These are phyloP conservation scores for Chrysina gloriosa DNA, from an alignment of 2,888 invertebrate species.

Conservation along the genomic window DNA sequence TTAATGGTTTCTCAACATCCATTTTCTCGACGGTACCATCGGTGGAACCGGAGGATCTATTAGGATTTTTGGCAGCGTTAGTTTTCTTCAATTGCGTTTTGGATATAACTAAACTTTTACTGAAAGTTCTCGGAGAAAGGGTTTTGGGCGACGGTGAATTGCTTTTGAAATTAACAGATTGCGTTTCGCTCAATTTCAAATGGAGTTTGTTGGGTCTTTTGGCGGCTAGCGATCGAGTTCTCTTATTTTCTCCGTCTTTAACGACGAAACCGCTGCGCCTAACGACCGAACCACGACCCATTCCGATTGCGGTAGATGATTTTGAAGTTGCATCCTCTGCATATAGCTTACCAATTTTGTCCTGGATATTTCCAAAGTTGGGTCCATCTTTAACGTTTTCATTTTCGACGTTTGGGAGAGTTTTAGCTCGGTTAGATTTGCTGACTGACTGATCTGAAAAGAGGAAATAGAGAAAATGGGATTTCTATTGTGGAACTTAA, in stretches of 20 bases:
- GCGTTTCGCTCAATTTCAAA: not conserved
- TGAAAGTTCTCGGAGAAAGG: not conserved
- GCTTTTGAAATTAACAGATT: not conserved
- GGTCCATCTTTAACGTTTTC: not conserved
- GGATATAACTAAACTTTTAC: not conserved
- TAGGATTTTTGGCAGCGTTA: too few species aligned
- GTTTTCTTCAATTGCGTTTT: not conserved
- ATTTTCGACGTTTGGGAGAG: not conserved
- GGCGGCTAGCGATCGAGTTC: not conserved
- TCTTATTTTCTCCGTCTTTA: not conserved
- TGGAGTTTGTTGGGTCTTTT: not conserved
- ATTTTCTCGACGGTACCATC: too few species aligned
- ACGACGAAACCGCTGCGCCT: not conserved
- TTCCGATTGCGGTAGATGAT: not conserved
- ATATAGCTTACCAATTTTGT: constrained; percentile 6
- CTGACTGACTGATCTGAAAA: not conserved
- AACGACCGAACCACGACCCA: not conserved
- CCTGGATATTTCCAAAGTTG: not conserved
- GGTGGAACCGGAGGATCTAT: too few species aligned
- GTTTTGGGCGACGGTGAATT: not conserved
- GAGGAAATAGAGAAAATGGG: too few species aligned
- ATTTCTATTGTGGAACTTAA: too few species aligned
- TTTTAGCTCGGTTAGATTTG: not conserved
- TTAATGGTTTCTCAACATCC: too few species aligned
- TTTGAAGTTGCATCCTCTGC: not conserved